Base-by-base conservation (phyloP, 2,888 invertebrate species). In the Lochmaea crataegi region DNA sequence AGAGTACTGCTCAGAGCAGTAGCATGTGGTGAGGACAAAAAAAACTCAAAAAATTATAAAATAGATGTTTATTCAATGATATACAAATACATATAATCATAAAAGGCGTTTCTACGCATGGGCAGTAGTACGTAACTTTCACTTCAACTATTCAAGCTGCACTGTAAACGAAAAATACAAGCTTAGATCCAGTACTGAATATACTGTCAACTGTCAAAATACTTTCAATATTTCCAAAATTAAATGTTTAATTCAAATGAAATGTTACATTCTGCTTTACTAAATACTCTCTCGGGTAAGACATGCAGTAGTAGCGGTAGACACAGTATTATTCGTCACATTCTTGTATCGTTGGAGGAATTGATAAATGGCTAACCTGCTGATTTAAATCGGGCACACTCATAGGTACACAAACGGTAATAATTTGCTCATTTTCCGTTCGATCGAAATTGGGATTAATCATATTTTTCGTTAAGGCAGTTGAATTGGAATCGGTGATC, bases 301-400 rank as follows among this genome's bases (percentile, higher is more conserved):
- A 22, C 22, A 22, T 22, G 22, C 22, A 22, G 22, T 32, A 32
- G 32, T 32, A 32, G 32, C 1, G 32, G 32, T 32, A 32, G 32
- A 32, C 32, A 32, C 32, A 32, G 32, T 48, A 48, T 48, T 45
- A 14, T 32, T 70, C 70, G 12, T 70, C 70, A 32, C 64, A 26
- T 65, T 70, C 70, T 51, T 70, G 42, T 70, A 70, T 70, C 42
- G 70, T 70, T 10, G 70, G 70, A 57, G 70, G 70, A 57, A 70
- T 70, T 7, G 56, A 65, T 38, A 63, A 41, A 18, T 42, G 26
- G 41, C 42, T 63, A 42, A 16, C 18, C 18, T 63, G 61, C 4
- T 63, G 61, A 63, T 41, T 63, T 42, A 63, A 11, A 5, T 63
- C 61, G 2, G 61, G 16, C 5, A 42, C 41, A 9, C 41, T 26